Conservation (phyloP, 2,113 vertebrate genomes). For the Mastomys natalensis region DNA sequence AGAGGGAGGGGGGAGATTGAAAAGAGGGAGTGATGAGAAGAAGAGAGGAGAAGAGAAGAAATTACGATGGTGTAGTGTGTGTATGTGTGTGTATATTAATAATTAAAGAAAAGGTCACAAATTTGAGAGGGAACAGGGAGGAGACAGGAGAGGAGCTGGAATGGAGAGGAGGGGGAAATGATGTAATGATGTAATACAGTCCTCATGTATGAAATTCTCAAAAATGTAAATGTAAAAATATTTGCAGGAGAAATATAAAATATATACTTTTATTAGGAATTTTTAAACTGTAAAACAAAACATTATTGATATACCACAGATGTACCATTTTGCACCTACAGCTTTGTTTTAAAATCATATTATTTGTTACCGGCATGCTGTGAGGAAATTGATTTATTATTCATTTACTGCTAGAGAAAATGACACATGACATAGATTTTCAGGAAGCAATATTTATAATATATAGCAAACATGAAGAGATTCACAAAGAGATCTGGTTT, state of each 20-base stretch:
- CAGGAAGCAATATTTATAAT: not conserved
- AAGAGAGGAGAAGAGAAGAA: not conserved
- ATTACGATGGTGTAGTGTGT: not conserved
- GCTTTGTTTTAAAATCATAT: constrained; percentile 41
- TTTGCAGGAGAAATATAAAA: not conserved
- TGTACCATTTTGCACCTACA: not conserved
- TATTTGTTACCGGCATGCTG: not conserved
- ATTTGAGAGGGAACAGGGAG: not conserved
- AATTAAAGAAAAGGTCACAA: not conserved
- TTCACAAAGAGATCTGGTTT: not conserved
- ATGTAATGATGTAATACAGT: not conserved
- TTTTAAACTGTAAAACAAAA: constrained; percentile 25
- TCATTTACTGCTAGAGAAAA: not conserved
- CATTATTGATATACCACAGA: not conserved
- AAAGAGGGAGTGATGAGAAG: not conserved
- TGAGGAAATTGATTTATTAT: constrained; percentile 42
- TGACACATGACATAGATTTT: not conserved
- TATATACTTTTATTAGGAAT: not conserved
- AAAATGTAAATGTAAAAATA: not conserved
- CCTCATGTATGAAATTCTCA: not conserved
- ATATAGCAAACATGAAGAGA: not conserved
- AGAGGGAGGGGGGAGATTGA: not conserved
- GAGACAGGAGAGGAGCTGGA: not conserved
- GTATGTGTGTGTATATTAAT: not conserved
- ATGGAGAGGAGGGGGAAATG: not conserved